Percentiles rank a stretch among this genome's conserved stretches.
These are phyloP conservation scores for Hoplodrina ambigua DNA, from an alignment of 2,888 invertebrate genomes.

Conservation along the genomic window DNA sequence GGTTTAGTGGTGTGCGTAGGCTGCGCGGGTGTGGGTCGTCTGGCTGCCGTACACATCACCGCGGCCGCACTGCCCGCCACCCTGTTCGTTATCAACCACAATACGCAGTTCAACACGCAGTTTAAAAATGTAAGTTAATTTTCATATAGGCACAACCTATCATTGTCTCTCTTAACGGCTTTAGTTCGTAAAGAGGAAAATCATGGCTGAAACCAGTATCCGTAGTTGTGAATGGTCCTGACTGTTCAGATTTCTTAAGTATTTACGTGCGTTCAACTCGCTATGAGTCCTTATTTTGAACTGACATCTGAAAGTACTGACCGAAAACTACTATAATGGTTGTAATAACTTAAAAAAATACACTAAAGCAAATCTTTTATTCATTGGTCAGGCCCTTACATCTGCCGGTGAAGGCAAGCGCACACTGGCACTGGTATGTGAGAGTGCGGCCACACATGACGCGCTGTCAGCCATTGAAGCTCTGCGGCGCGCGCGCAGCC, in stretches of 20 bases:
- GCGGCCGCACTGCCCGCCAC: slow-evolving; percentile 94
- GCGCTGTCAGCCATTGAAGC: slow-evolving; percentile 77
- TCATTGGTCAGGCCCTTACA: slow-evolving; percentile 70
- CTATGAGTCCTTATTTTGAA: no score
- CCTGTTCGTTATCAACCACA: slow-evolving; percentile 79
- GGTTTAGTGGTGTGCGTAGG: slow-evolving; percentile 94
- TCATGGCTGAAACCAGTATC: no score
- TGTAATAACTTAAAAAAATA: no score
- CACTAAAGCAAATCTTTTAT: not conserved
- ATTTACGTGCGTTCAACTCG: no score
- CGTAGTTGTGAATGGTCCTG: not conserved
- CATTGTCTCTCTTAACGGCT: not conserved
- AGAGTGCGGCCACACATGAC: slow-evolving; percentile 62
- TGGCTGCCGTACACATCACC: slow-evolving; percentile 94
- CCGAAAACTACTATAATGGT: no score
- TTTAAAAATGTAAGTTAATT: slow-evolving; percentile 92
- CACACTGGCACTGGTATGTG: slow-evolving; percentile 71
- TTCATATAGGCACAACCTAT: not conserved
- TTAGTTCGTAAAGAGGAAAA: no score
- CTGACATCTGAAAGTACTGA: no score
- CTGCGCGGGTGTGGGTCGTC: slow-evolving; percentile 94
- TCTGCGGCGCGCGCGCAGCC: slow-evolving; percentile 68
- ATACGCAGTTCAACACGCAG: slow-evolving; percentile 93
- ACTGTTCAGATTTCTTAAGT: not conserved
- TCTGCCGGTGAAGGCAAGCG: slow-evolving; percentile 76